phyloP scores from a whole-genome alignment of 2,888 invertebrate genomes.

The Lochmaea crataegi region DNA sequence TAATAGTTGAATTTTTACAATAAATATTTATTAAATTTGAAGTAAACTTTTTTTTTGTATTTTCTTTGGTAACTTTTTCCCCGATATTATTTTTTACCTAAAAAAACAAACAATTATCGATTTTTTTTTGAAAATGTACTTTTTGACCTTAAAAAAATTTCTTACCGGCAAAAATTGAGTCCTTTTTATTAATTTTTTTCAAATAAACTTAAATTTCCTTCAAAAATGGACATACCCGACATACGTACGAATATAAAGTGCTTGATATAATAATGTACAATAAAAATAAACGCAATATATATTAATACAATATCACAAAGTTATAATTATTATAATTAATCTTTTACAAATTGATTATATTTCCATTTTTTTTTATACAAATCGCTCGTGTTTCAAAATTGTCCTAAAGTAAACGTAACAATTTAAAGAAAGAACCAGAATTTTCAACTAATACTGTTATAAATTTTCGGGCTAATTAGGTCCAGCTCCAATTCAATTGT shows the following conservation, averaged over 20 bases:
- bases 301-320: conserved; percentile 59
- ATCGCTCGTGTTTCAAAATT: conserved; percentile 41
- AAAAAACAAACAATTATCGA: too few relatives aligned
- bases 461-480: too few relatives aligned
- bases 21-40: too few relatives aligned
- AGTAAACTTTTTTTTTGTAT: too few relatives aligned
- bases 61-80: too few relatives aligned
- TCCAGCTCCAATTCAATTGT: too few relatives aligned
- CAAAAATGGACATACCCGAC: not conserved
- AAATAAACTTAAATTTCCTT: not conserved
- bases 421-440: conserved; percentile 10
- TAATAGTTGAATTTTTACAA: too few relatives aligned
- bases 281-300: conserved; percentile 46
- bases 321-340: conserved; percentile 47
- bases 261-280: conserved; percentile 41
- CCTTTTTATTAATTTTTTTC: not conserved
- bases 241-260: conserved; percentile 40
- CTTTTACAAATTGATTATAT: conserved; percentile 42
- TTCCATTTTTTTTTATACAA: conserved; percentile 47
- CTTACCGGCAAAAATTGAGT: not conserved
- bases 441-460: conserved; percentile 16
- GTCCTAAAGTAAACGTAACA: conserved; percentile 28
- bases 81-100: too few relatives aligned
- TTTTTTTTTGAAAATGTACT: too few relatives aligned
- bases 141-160: too few relatives aligned